phyloP scores from a whole-genome alignment of 2,113 vertebrate species.

The Rhagologus leucostigma region DNA sequence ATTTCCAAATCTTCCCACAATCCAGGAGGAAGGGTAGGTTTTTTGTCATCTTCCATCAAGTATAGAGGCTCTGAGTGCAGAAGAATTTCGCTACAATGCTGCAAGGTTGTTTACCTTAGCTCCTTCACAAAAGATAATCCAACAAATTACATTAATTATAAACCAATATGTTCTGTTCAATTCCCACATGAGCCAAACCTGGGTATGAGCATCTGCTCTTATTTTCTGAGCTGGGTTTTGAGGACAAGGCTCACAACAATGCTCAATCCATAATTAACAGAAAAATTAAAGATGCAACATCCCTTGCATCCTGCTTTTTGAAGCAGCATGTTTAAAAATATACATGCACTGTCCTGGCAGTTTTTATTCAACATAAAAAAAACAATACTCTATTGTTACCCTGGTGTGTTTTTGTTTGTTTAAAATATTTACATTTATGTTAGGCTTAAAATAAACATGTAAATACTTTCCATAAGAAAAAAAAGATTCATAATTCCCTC shows the following conservation, averaged over 20 bases:
- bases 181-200: constrained; percentile 88
- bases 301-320: constrained; percentile 75
- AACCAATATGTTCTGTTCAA: constrained; percentile 94
- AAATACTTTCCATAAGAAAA: constrained; percentile 69
- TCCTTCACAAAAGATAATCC: constrained; percentile 93
- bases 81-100: constrained; percentile 73
- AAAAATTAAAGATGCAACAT: constrained; percentile 85
- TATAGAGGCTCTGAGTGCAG: constrained; percentile 45
- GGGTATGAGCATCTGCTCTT: constrained; percentile 93
- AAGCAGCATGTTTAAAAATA: constrained; percentile 76
- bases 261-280: constrained; percentile 86
- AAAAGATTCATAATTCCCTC: constrained; percentile 51
- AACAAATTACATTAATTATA: constrained; percentile 99
- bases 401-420: constrained; percentile 73
- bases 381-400: constrained; percentile 73
- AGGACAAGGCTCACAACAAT: constrained; percentile 86
- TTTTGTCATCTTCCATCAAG: constrained; percentile 37
- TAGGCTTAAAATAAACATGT: constrained; percentile 73
- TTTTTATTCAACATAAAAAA: constrained; percentile 63
- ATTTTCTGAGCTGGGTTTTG: constrained; percentile 83
- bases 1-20: constrained; percentile 58
- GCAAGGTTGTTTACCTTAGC: constrained; percentile 85
- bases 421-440: constrained; percentile 76
- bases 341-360: constrained; percentile 66
- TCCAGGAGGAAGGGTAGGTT: constrained; percentile 43